phyloP scores from a whole-genome alignment of 2,888 invertebrate species.

The Drosophila kambysellisi region DNA sequence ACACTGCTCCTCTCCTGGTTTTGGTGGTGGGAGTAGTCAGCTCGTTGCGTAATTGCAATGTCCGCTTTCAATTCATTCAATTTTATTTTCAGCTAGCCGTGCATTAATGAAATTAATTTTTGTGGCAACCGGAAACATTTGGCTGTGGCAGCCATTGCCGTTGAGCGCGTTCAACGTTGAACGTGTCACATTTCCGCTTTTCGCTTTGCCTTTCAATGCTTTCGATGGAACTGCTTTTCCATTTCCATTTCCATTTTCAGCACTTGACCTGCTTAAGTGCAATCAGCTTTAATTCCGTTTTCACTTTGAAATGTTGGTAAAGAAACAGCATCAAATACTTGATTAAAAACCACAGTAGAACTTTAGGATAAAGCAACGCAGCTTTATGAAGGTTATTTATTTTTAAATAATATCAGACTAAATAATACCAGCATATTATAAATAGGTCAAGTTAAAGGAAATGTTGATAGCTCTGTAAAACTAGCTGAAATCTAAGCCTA shows the following conservation, averaged over 20 bases:
- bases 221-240: slow-evolving; percentile 19
- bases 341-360: neutral
- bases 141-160: slow-evolving; percentile 28
- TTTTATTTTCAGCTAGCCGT: slow-evolving; percentile 53
- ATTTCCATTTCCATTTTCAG: slow-evolving; percentile 47
- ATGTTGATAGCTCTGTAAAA: rapidly evolving
- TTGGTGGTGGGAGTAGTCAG: neutral
- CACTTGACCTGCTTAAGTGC: slow-evolving; percentile 64
- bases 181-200: slow-evolving; percentile 75
- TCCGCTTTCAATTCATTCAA: slow-evolving; percentile 51
- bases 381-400: slow-evolving; percentile 7
- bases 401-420: too few relatives aligned
- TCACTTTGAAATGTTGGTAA: slow-evolving; percentile 32
- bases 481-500: neutral
- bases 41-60: slow-evolving; percentile 45
- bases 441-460: neutral
- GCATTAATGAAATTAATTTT: slow-evolving; percentile 81
- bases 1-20: neutral
- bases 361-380: neutral
- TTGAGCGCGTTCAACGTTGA: slow-evolving; percentile 47
- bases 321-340: slow-evolving; percentile 6
- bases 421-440: neutral
- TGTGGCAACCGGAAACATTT: slow-evolving; percentile 71
- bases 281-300: slow-evolving; percentile 58
- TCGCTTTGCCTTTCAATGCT: slow-evolving; percentile 24